Percentiles rank a stretch among this genome's conserved stretches.
These are phyloP conservation scores for Cephus pygmeus DNA, from an alignment of 2,888 invertebrate genomes.

Conservation along the genomic window DNA sequence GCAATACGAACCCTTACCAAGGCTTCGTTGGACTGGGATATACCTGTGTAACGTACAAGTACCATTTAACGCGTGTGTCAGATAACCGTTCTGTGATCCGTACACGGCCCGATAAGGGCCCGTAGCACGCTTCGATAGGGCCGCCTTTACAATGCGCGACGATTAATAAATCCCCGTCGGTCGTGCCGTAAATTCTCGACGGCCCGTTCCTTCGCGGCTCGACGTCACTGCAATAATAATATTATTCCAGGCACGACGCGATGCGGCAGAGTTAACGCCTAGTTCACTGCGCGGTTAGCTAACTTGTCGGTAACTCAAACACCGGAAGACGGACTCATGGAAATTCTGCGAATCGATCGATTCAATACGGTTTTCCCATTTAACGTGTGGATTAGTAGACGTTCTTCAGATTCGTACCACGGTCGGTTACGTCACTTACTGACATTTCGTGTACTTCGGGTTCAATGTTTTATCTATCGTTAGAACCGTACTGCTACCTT, in stretches of 20 bases:
- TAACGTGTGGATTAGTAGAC: not conserved
- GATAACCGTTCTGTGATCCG: not conserved
- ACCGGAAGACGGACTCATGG: not conserved
- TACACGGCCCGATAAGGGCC: not conserved
- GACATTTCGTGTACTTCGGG: not conserved
- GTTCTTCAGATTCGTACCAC: not conserved
- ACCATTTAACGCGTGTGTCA: not conserved
- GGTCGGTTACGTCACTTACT: not conserved
- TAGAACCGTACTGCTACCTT: not conserved
- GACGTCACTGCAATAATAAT: not conserved
- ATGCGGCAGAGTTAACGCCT: not conserved
- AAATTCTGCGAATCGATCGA: not conserved
- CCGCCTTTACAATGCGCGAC: not conserved
- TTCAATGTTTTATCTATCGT: not conserved
- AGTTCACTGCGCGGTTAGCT: not conserved
- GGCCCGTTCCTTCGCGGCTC: not conserved
- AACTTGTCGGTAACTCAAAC: not conserved
- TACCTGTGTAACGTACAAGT: not conserved
- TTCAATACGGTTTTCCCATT: not conserved
- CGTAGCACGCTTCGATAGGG: not conserved
- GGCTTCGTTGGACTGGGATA: not conserved
- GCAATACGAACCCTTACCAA: not conserved
- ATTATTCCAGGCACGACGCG: not conserved
- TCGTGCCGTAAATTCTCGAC: constrained; percentile 7
- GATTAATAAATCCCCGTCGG: constrained; percentile 34